phyloP scores from a whole-genome alignment of 1,140 invertebrate genomes.

The Ceratoteleas bidentatus region DNA sequence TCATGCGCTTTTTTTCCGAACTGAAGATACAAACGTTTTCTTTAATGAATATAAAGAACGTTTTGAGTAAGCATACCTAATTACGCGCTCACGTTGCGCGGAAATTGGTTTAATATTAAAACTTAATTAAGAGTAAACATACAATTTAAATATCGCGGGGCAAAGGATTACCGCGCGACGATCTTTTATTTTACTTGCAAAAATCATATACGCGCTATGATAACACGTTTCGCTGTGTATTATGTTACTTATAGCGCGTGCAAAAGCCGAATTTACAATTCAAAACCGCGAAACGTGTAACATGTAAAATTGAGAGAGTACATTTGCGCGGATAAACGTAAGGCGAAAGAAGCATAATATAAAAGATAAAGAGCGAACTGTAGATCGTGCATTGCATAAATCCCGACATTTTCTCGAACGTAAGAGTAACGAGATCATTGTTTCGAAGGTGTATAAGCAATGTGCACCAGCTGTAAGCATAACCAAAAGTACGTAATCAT shows the following conservation, averaged over 20 bases:
- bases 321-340: constrained; percentile 50
- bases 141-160: no score
- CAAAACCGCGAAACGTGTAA: constrained; percentile 73
- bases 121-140: no score
- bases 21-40: not conserved
- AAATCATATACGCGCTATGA: constrained; percentile 70
- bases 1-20: not conserved
- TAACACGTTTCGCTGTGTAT: constrained; percentile 57
- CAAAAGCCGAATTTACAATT: constrained; percentile 78
- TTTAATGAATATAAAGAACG: no score
- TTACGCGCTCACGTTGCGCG: no score
- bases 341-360: constrained; percentile 57
- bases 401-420: constrained; percentile 71
- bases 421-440: constrained; percentile 77
- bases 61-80: no score
- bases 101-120: no score
- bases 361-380: constrained; percentile 67
- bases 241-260: constrained; percentile 49
- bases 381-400: constrained; percentile 70
- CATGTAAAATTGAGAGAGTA: constrained; percentile 70
- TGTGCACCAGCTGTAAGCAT: constrained; percentile 61
- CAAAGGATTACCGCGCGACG: no score
- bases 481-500: constrained; percentile 52
- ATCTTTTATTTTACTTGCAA: constrained; percentile 41
- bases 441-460: constrained; percentile 66